phyloP scores from a whole-genome alignment of 1,140 invertebrate species.

The Bombus confusus region DNA sequence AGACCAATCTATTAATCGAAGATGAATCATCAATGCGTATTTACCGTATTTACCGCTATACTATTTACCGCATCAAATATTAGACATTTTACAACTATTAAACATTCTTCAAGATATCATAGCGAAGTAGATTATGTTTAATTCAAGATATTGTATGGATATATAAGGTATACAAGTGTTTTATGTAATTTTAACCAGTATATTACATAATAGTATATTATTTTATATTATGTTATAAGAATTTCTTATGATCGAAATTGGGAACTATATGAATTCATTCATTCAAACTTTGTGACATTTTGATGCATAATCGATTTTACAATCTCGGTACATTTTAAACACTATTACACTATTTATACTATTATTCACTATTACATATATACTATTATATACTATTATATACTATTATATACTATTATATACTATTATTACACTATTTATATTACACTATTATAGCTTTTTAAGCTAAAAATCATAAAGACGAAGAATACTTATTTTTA shows the following conservation, averaged over 20 bases:
- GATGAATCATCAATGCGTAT: too few species aligned
- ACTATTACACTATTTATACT: too few species aligned
- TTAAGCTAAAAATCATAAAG: background rate
- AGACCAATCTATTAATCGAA: conserved; percentile 50
- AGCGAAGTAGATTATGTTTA: background rate
- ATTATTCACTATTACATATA: too few species aligned
- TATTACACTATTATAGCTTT: too few species aligned
- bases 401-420: too few species aligned
- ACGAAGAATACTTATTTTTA: background rate
- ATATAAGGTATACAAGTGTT: background rate
- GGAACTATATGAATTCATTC: too few species aligned
- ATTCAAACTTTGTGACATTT: background rate
- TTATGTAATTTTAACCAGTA: background rate
- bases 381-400: too few species aligned
- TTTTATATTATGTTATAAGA: background rate
- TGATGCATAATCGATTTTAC: background rate
- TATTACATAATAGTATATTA: too few species aligned
- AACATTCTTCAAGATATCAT: background rate
- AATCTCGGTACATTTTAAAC: background rate
- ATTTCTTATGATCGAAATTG: background rate
- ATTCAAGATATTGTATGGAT: background rate
- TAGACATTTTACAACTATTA: background rate
- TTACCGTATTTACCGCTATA: too few species aligned
- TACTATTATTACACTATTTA: too few species aligned
- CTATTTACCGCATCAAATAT: background rate